Evolutionary conservation across 2,888 invertebrate species (phyloP).

Genomic region (Xanthostigma xanthostigma): DNA sequence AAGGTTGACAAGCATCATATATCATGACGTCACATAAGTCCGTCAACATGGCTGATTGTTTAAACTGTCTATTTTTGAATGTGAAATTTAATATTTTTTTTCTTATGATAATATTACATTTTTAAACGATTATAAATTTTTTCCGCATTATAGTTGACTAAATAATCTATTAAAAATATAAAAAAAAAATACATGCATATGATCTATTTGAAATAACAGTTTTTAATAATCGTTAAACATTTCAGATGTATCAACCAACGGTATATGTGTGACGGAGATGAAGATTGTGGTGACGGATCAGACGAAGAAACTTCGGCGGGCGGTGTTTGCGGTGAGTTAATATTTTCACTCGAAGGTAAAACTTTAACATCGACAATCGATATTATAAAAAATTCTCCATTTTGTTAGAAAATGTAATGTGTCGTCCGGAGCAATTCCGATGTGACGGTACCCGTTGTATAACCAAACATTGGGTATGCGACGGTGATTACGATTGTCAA

Average conservation of each 20-base stretch:
- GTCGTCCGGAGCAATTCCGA: slow-evolving; percentile 35
- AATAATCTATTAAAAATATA: no score
- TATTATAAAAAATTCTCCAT: not conserved
- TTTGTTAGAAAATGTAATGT: slow-evolving; percentile 32
- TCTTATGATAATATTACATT: no score
- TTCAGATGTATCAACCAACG: slow-evolving; percentile 50
- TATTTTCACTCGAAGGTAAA: not conserved
- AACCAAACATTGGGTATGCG: slow-evolving; percentile 45
- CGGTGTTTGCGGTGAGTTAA: slow-evolving; percentile 42
- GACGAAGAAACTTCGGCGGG: slow-evolving; percentile 50
- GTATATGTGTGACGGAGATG: slow-evolving; percentile 59
- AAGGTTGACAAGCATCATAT: no score
- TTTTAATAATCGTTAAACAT: not conserved
- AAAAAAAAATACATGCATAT: no score
- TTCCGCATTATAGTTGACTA: no score
- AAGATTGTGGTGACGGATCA: slow-evolving; percentile 58
- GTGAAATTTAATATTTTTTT: no score
- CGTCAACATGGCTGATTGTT: no score
- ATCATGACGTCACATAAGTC: no score
- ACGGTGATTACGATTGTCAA: slow-evolving; percentile 49
- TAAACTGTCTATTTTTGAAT: no score
- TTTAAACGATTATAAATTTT: no score
- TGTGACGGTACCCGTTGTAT: slow-evolving; percentile 55
- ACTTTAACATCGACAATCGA: not conserved
- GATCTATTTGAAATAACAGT: no score